Evolutionary conservation across 2,888 invertebrate genomes (phyloP).

Genomic region (Subacronicta megacephala): DNA sequence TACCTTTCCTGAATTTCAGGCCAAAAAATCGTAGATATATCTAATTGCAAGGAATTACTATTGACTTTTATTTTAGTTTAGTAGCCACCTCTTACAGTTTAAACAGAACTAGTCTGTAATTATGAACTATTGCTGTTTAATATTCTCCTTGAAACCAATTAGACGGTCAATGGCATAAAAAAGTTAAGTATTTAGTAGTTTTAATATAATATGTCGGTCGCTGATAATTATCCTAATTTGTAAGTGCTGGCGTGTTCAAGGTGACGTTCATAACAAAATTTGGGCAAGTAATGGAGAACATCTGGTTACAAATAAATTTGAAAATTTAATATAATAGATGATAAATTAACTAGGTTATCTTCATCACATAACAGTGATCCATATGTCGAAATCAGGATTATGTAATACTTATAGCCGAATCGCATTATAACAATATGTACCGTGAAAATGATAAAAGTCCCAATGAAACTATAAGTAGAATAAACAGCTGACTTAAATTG

Average conservation of each 20-base stretch:
- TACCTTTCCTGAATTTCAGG: too few species aligned
- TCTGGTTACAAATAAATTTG: constrained; percentile 30
- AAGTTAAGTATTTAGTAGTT: constrained; percentile 17
- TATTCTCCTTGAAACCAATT: constrained; percentile 38
- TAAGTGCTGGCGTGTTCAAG: constrained; percentile 32
- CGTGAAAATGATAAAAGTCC: too few species aligned
- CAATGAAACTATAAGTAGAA: too few species aligned
- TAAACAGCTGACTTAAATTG: too few species aligned
- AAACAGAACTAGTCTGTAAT: constrained; percentile 6
- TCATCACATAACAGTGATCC: constrained; percentile 17
- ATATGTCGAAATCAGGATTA: constrained; percentile 21
- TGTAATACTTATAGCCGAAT: background rate
- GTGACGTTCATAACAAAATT: constrained; percentile 16
- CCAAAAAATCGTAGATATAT: too few species aligned
- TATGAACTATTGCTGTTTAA: constrained; percentile 8
- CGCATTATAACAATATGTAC: too few species aligned
- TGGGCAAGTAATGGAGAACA: constrained; percentile 31
- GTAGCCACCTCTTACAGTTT: too few species aligned
- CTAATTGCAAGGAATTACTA: too few species aligned
- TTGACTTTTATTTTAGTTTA: too few species aligned
- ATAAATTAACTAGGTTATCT: constrained; percentile 44
- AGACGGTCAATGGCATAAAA: constrained; percentile 22
- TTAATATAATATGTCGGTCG: constrained; percentile 10
- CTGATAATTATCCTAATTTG: constrained; percentile 44
- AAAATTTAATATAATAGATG: constrained; percentile 43